Conservation (phyloP, 2,888 invertebrate genomes). For the Laothoe populi region DNA sequence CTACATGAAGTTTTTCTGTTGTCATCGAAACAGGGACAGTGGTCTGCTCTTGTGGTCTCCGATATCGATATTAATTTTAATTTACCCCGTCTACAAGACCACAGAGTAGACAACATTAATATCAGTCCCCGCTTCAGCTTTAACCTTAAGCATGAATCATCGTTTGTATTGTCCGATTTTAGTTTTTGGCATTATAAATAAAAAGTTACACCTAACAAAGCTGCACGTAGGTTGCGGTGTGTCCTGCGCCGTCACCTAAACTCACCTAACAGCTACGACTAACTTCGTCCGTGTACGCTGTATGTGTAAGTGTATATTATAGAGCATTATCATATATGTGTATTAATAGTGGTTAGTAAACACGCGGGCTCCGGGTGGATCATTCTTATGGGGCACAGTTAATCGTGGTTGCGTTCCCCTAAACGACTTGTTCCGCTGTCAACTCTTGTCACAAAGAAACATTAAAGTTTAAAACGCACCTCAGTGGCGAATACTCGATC, state of each 20-base stretch:
- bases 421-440: constrained; percentile 71
- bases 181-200: constrained; percentile 55
- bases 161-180: constrained; percentile 70
- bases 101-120: constrained; percentile 43
- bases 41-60: constrained; percentile 52
- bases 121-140: constrained; percentile 66
- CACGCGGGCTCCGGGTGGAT: constrained; percentile 51
- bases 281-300: constrained; percentile 66
- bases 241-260: constrained; percentile 50
- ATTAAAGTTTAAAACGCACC: constrained; percentile 54
- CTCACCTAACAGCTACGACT: constrained; percentile 76
- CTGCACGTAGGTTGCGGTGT: constrained; percentile 66
- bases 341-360: constrained; percentile 13
- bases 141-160: constrained; percentile 74
- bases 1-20: constrained; percentile 43
- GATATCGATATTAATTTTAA: constrained; percentile 27
- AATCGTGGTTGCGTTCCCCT: constrained; percentile 56
- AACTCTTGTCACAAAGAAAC: constrained; percentile 81
- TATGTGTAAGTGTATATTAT: constrained; percentile 35
- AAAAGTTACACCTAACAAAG: constrained; percentile 65
- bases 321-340: constrained; percentile 38
- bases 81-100: constrained; percentile 32
- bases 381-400: constrained; percentile 61
- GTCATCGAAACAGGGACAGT: constrained; percentile 63
- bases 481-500: constrained; percentile 53